Evolutionary conservation across 2,888 invertebrate genomes (phyloP), one percentile per base, ranked within the genome.

Genomic region (Polydrusus cervinus): DNA sequence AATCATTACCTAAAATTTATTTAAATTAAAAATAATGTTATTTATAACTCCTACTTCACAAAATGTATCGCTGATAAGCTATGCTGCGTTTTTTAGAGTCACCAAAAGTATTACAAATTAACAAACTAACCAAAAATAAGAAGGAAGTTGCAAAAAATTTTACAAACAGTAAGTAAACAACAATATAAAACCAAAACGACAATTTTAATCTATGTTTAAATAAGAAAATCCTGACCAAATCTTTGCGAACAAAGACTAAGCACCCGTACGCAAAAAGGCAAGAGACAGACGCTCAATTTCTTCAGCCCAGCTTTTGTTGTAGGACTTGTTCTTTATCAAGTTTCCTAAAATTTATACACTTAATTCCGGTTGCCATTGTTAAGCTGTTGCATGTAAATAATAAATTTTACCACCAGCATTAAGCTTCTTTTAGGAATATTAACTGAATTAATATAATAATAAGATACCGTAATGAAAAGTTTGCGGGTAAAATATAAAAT

Each of bases 381-480:
- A 55, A 51, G 55, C 43, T 57, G 57, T 64, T 55, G 62, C 64
- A 71, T 71, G 57, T 49, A 53, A 71, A 65, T 71, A 55, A 71
- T 71, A 65, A 71, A 71, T 64, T 71, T 62, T 14, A 65, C 57
- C 71, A 62, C 18, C 40, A 53, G 34, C 43, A 49, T 34, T 64
- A 71, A 71, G 64, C 71, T 40, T 11, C 62, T 43, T 62, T 64
- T 38, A 62, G 34, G 20, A 62, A 64, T 55, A 62, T 62, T 47
- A 14, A 47, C 47, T 45, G 5, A 25, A 45, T 45, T 45, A 20
- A 47, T 16, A 16, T 13, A 43, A 43, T 49, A 49, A 64, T 64
- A 49, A 20, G 25, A 25, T 25, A 5, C 1, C 25, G 25, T 25
- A 25, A 25, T 25, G 5, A 25, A 25, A 25, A 25, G 25, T 25